phyloP scores from a whole-genome alignment of 2,797 vertebrate species.

The Garrulus glandarius region DNA sequence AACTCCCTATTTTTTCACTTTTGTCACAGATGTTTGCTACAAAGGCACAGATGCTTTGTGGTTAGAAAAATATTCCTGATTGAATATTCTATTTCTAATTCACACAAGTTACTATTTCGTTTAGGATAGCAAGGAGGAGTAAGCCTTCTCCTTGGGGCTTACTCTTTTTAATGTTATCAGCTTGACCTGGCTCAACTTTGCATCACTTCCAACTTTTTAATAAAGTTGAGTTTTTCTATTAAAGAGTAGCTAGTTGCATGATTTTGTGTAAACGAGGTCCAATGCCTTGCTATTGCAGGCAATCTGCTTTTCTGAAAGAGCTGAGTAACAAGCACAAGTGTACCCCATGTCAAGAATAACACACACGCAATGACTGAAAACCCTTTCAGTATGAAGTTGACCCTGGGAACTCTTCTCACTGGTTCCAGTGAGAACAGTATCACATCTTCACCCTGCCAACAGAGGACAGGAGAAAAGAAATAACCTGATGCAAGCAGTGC shows the following conservation, averaged over 20 bases:
- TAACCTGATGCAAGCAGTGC: background rate
- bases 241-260: background rate
- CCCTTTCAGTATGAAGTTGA: background rate
- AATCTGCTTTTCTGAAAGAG: background rate
- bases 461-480: background rate
- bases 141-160: background rate
- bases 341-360: background rate
- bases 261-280: background rate
- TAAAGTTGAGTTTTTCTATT: background rate
- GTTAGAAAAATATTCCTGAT: background rate
- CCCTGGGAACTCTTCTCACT: background rate
- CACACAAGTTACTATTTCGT: background rate
- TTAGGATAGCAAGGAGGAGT: background rate
- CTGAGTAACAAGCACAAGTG: background rate
- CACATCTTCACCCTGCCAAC: background rate
- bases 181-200: background rate
- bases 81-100: background rate
- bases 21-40: background rate
- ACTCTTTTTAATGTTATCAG: background rate
- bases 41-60: constrained; percentile 7
- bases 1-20: background rate
- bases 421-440: background rate
- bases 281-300: background rate
- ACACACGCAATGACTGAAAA: background rate
- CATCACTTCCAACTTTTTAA: background rate